Base-by-base conservation (phyloP, 2,888 invertebrate genomes). In the Lapara coniferarum region DNA sequence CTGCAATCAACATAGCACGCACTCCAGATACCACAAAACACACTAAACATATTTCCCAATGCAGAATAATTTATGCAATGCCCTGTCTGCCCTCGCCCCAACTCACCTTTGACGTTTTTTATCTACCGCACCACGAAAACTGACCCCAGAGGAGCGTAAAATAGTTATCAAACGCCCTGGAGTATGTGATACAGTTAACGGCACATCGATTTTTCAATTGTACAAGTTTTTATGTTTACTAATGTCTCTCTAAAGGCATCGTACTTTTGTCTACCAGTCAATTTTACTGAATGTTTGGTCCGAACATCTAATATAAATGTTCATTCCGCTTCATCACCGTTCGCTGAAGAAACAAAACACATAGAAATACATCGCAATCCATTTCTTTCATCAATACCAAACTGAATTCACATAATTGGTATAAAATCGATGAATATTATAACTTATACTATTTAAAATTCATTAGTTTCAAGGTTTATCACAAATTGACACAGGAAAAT, bases 1-100 rank as follows among this genome's bases (percentile, higher is more conserved):
- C 97, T 97, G 94, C 81, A 95, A 95, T 83, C 89, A 84, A 82
- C 77, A 81, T 77, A 78, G 79, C 76, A 77, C 79, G 77, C 79
- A 82, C 84, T 75, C 83, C 78, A 78, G 76, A 79, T 75, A 77
- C 72, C 77, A 72, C 74, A 78, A 72, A 73, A 78, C 79, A 79
- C 79, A 78, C 76, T 78, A 81, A 80, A 79, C 79, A 76, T 83
- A 78, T 81, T 83, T 81, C 77, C 79, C 82, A 82, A 85, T 63
- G 46, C 83, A 85, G 81, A 80, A 81, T 86, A 88, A 87, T 89
- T 84, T 88, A 89, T 89, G 89, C 89, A 88, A 87, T 89, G 89
- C 81, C 83, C 84, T 76, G 76, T 84, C 77, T 82, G 81, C 78
- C 81, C 81, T 83, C 82, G 80, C 77, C 76, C 80, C 73, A 73